phyloP scores from a whole-genome alignment of 2,113 vertebrate genomes.

The Taxidea taxus region DNA sequence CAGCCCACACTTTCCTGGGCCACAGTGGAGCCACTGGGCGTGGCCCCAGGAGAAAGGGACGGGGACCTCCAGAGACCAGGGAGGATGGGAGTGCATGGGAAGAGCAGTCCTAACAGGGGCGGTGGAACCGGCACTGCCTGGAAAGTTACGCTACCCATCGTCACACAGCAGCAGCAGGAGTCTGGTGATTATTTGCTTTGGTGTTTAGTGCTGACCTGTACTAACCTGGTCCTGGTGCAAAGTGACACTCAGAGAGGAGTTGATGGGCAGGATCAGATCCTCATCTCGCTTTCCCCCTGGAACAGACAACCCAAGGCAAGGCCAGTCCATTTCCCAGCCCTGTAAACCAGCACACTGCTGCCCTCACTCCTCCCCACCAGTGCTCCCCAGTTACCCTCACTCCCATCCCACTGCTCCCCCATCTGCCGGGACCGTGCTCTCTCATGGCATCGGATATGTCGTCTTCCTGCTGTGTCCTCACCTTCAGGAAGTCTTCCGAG shows the following conservation, averaged over 20 bases:
- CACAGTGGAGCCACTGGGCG: not conserved
- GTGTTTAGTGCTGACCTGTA: fast-evolving
- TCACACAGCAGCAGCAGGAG: too few species aligned
- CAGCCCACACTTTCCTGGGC: not conserved
- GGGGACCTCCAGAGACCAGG: not conserved
- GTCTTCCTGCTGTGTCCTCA: not conserved
- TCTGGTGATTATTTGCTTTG: not conserved
- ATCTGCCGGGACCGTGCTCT: not conserved
- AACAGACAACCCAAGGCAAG: not conserved
- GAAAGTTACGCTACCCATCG: fast-evolving
- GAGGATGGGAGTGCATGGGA: not conserved
- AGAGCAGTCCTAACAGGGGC: not conserved
- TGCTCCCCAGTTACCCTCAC: not conserved
- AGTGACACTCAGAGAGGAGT: conserved; percentile 95
- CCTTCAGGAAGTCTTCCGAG: not conserved
- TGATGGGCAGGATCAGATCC: conserved; percentile 94
- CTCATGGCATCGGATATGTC: not conserved
- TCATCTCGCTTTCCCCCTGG: conserved; percentile 96
- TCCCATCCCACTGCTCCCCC: not conserved
- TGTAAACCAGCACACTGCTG: not conserved
- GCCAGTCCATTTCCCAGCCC: not conserved
- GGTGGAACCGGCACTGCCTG: fast-evolving
- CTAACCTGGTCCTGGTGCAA: conserved; percentile 96
- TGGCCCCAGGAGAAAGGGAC: not conserved
- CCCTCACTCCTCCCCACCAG: too few species aligned